These are phyloP conservation scores for Syndactyla subalaris DNA, from an alignment of 2,797 vertebrate species.

Conservation along the genomic window DNA sequence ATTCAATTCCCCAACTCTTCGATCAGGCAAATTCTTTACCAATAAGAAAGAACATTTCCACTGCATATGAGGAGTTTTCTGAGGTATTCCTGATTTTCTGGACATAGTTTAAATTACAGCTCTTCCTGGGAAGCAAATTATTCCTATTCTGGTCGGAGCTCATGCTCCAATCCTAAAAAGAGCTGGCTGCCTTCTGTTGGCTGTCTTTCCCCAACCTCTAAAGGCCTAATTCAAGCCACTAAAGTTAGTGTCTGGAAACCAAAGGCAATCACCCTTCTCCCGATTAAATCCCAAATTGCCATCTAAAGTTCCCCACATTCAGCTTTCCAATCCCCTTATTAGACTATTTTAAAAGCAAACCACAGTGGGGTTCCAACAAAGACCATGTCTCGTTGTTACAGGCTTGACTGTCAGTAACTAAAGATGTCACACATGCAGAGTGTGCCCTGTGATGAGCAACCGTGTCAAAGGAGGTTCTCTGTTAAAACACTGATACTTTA, in stretches of 20 bases:
- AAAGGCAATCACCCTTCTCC: conserved; percentile 67
- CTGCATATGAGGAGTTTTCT: neutral
- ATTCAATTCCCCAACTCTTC: neutral
- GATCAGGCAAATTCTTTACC: neutral
- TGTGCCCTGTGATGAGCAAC: conserved; percentile 61
- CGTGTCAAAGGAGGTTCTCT: conserved; percentile 62
- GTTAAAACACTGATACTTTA: conserved; percentile 70
- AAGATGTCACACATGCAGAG: conserved; percentile 70
- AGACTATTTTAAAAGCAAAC: conserved; percentile 58
- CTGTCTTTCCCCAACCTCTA: conserved; percentile 48
- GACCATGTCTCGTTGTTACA: conserved; percentile 60
- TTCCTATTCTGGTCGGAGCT: conserved; percentile 53
- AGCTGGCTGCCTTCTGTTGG: conserved; percentile 48
- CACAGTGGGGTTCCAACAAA: conserved; percentile 60
- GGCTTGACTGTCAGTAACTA: conserved; percentile 64
- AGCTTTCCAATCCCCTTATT: conserved; percentile 69
- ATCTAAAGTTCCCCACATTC: conserved; percentile 61
- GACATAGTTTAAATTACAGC: neutral
- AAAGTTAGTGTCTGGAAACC: conserved; percentile 66
- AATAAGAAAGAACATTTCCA: conserved; percentile 43
- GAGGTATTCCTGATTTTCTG: conserved; percentile 4
- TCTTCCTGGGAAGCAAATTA: conserved; percentile 46
- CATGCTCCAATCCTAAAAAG: conserved; percentile 45
- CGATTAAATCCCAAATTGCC: conserved; percentile 59
- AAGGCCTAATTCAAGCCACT: conserved; percentile 63